Evolutionary conservation across 2,113 vertebrate species (phyloP).

Genomic region (Petroica traversi): DNA sequence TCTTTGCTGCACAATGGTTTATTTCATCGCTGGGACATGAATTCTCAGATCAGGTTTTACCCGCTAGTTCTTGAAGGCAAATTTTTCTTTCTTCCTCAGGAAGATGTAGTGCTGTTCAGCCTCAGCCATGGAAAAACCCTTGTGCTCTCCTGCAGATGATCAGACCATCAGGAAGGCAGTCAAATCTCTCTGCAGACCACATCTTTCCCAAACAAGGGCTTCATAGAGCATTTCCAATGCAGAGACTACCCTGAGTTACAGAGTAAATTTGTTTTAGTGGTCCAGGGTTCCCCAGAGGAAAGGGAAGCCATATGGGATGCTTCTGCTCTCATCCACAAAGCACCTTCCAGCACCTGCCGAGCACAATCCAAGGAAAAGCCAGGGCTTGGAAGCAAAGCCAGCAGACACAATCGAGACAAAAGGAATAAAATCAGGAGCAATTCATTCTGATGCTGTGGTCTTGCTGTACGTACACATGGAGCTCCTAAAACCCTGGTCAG

Average conservation of each 20-base stretch:
- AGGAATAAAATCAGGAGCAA: not conserved
- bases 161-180: not conserved
- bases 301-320: not conserved
- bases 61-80: not conserved
- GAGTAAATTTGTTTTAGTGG: not conserved
- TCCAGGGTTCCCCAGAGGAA: not conserved
- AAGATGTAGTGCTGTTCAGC: not conserved
- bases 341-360: not conserved
- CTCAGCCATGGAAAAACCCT: not conserved
- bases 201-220: not conserved
- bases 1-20: constrained; percentile 60
- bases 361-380: not conserved
- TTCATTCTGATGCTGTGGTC: not conserved
- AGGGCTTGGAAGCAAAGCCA: not conserved
- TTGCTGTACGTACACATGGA: not conserved
- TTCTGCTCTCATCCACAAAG: not conserved
- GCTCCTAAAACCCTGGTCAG: not conserved
- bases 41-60: constrained; percentile 52
- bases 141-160: not conserved
- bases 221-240: not conserved
- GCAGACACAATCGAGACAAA: not conserved
- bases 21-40: constrained; percentile 48
- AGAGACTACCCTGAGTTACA: not conserved
- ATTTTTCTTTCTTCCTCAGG: not conserved
- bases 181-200: not conserved